Percentiles rank a stretch among this genome's conserved stretches.
phyloP scores from a whole-genome alignment of 2,113 vertebrate species.

The Balaeniceps rex region DNA sequence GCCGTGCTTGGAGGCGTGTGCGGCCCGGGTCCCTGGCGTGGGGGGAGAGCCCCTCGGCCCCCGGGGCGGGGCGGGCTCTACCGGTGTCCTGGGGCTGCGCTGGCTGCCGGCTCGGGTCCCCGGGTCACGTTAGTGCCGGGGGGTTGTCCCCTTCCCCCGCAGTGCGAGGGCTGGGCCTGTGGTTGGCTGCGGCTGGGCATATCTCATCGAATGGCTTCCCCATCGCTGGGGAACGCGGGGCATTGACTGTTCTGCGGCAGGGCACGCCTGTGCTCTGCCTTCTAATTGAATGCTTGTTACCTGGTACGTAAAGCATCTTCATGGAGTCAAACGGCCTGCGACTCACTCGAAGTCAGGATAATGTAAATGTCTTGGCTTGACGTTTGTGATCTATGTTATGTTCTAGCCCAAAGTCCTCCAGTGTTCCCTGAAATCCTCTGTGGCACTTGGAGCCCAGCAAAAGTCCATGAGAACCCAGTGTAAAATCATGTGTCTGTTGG shows the following conservation, averaged over 20 bases:
- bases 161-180: neutral
- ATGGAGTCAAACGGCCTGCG: rapidly evolving
- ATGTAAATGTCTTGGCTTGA: no score
- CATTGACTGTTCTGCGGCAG: no score
- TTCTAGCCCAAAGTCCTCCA: neutral
- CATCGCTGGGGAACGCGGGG: rapidly evolving
- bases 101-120: no score
- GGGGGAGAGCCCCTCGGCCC: neutral
- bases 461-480: rapidly evolving
- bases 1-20: neutral
- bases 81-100: neutral
- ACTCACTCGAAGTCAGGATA: rapidly evolving
- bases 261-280: neutral
- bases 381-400: rapidly evolving
- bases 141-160: neutral
- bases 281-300: rapidly evolving
- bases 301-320: no score
- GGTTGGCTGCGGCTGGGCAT: neutral
- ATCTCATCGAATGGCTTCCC: no score
- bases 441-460: neutral
- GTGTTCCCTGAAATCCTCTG: neutral
- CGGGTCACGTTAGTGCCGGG: neutral
- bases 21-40: neutral
- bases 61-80: neutral
- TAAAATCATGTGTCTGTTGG: rapidly evolving